phyloP scores from a whole-genome alignment of 2,113 vertebrate genomes.

The Nyctibius bracteatus region DNA sequence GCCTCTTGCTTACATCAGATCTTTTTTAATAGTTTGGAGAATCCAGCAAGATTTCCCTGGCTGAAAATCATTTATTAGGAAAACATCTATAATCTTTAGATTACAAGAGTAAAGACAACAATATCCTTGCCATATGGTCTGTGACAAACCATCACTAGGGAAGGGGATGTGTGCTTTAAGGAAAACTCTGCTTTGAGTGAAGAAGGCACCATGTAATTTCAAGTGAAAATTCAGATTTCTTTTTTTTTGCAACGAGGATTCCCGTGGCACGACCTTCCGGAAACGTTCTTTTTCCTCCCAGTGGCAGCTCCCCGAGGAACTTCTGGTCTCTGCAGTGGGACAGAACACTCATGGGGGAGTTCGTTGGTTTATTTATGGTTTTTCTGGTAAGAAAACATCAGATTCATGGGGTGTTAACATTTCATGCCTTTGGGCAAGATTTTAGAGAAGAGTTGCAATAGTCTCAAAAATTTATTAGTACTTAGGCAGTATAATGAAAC shows the following conservation, averaged over 20 bases:
- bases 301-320: neutral
- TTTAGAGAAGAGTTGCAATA: neutral
- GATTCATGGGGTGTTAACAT: neutral
- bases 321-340: neutral
- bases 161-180: neutral
- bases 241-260: neutral
- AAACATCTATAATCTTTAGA: neutral
- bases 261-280: neutral
- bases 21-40: neutral
- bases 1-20: neutral
- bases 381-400: neutral
- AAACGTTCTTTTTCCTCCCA: neutral
- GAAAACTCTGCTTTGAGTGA: neutral
- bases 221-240: neutral
- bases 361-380: neutral
- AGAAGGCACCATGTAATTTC: neutral
- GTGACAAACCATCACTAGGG: neutral
- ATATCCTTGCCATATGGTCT: neutral
- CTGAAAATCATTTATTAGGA: neutral
- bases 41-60: fast-evolving
- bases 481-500: neutral
- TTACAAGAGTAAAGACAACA: neutral
- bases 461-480: neutral
- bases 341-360: neutral
- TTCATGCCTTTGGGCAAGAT: neutral